These are phyloP conservation scores for Apis dorsata DNA, from an alignment of 1,140 invertebrate genomes.

Conservation along the genomic window DNA sequence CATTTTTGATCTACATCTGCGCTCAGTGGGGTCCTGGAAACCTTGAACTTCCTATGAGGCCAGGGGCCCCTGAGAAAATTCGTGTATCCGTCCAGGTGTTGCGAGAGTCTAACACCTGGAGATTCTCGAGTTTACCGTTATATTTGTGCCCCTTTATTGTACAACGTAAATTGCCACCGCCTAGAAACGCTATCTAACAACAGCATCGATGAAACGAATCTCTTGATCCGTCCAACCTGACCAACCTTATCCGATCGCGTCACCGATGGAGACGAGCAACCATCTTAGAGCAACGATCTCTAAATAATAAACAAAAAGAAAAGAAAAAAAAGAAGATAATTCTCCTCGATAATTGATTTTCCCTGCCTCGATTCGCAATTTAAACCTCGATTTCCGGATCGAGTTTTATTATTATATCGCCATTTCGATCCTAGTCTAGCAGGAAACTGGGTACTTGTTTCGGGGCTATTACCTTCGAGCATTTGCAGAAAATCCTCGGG, in stretches of 20 bases:
- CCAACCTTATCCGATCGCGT: too few relatives aligned
- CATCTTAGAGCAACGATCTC: too few relatives aligned
- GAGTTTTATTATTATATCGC: slow-evolving; percentile 8
- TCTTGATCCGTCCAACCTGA: not conserved
- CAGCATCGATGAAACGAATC: not conserved
- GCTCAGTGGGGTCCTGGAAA: slow-evolving; percentile 40
- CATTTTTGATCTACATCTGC: slow-evolving; percentile 49
- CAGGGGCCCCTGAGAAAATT: slow-evolving; percentile 58
- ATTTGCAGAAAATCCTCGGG: slow-evolving; percentile 57
- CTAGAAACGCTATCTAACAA: not conserved
- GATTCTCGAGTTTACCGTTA: slow-evolving; percentile 51
- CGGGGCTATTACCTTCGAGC: slow-evolving; percentile 23
- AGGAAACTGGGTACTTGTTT: slow-evolving; percentile 44
- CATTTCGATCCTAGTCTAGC: slow-evolving; percentile 16
- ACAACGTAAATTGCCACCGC: slow-evolving; percentile 28
- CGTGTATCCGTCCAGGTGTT: slow-evolving; percentile 54
- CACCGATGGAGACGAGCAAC: too few relatives aligned
- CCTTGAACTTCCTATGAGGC: slow-evolving; percentile 25
- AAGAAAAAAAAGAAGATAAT: too few relatives aligned
- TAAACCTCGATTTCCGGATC: not conserved
- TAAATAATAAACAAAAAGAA: too few relatives aligned
- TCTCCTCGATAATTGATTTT: not conserved
- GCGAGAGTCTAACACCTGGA: slow-evolving; percentile 40
- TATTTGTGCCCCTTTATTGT: slow-evolving; percentile 22
- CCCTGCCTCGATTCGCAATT: too few relatives aligned